Percentiles rank a stretch among this genome's conserved stretches.
Evolutionary conservation across 53 echinoderm and acorn worm species (phyloP).

Genomic region (Zoroaster sp.): DNA sequence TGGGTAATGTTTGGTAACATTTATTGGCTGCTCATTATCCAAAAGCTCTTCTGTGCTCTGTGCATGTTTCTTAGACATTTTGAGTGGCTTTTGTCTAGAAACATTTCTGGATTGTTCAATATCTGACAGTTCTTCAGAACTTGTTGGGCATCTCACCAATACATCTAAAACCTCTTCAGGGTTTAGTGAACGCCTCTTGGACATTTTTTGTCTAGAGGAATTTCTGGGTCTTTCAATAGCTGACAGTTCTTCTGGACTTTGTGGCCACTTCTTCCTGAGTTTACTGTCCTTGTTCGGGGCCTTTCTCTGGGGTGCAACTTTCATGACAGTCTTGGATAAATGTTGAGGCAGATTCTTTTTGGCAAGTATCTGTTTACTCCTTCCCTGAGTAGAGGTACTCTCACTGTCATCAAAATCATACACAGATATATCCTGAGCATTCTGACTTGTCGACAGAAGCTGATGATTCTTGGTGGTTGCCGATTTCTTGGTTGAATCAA

Average conservation of each 20-base stretch:
- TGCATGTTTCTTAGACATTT: not conserved
- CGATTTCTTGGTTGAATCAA: not conserved
- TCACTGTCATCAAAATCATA: slow-evolving; percentile 35
- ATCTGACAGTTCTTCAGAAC: not conserved
- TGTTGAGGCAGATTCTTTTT: not conserved
- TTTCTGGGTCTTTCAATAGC: not conserved
- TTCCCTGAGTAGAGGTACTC: not conserved
- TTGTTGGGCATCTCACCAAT: not conserved
- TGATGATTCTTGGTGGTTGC: not conserved
- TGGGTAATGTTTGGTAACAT: not conserved
- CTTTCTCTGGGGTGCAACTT: not conserved
- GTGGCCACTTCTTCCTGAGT: not conserved
- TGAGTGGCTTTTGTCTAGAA: not conserved
- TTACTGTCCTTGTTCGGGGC: not conserved
- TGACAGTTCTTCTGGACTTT: not conserved
- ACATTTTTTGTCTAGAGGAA: not conserved
- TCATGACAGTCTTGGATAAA: not conserved
- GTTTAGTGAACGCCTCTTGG: not conserved
- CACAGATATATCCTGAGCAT: slow-evolving; percentile 1
- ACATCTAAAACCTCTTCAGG: not conserved
- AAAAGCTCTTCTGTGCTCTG: not conserved
- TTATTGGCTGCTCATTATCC: not conserved
- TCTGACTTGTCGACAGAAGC: not conserved
- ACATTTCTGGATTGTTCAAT: not conserved
- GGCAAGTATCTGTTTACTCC: not conserved